A percentile compares a stretch with the other conserved stretches of the same genome.
Conservation (phyloP, 2,113 vertebrate genomes). For the Guaruba guarouba region DNA sequence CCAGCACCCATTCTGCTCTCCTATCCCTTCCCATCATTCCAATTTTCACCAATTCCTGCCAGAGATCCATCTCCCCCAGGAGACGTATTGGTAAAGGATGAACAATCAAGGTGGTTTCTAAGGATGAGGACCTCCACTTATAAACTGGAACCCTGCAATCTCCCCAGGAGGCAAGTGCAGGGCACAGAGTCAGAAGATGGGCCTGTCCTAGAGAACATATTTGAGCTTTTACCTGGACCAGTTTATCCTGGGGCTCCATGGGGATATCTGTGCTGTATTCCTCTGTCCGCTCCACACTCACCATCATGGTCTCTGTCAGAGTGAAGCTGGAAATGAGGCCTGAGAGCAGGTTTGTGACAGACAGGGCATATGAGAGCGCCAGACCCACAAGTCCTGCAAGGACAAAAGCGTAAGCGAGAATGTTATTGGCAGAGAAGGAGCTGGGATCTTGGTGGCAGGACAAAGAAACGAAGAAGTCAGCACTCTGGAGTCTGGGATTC, state of each 20-base stretch:
- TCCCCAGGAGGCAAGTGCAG: neutral
- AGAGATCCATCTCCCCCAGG: neutral
- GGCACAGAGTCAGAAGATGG: neutral
- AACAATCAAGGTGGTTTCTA: neutral
- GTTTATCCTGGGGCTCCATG: constrained; percentile 77
- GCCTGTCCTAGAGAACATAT: neutral
- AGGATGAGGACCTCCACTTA: neutral
- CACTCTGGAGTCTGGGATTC: neutral
- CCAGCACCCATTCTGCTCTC: neutral
- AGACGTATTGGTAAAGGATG: neutral
- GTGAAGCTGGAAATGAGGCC: constrained; percentile 91
- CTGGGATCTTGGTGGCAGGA: neutral
- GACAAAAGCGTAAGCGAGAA: neutral
- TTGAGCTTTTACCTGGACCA: constrained; percentile 71
- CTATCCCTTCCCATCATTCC: neutral
- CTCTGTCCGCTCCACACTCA: constrained; percentile 91
- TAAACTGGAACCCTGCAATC: neutral
- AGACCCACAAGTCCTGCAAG: constrained; percentile 89
- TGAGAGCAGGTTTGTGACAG: constrained; percentile 88
- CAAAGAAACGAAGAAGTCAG: neutral
- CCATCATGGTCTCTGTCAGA: constrained; percentile 92
- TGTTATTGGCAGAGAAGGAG: neutral
- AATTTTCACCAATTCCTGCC: neutral
- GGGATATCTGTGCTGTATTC: constrained; percentile 87
- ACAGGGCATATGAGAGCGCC: constrained; percentile 89